These are phyloP conservation scores for Himantopus leucocephalus DNA, from an alignment of 2,113 vertebrate genomes.

Conservation along the genomic window DNA sequence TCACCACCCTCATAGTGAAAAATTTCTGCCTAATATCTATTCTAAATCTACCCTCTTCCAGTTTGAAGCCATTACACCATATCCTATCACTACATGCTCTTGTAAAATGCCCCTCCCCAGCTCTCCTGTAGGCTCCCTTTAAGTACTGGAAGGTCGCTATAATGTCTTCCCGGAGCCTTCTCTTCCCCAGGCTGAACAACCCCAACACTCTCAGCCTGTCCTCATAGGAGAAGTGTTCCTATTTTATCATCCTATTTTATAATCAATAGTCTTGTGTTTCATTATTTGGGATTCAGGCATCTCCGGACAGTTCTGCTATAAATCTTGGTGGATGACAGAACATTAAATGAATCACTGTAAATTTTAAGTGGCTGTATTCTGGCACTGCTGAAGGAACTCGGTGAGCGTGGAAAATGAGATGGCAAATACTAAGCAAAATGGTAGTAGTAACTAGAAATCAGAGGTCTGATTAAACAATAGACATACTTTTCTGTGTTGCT, in stretches of 20 bases:
- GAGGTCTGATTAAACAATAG: slow-evolving; percentile 4
- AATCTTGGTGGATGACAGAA: slow-evolving; percentile 38
- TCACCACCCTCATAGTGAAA: too few species aligned
- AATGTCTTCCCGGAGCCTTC: too few species aligned
- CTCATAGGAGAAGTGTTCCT: too few species aligned
- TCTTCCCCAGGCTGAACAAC: too few species aligned
- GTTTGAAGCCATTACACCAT: too few species aligned
- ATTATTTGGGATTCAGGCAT: slow-evolving; percentile 21
- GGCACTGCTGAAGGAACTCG: background rate
- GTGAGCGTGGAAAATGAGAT: background rate
- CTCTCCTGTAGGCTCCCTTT: too few species aligned
- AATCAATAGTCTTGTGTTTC: slow-evolving; percentile 47
- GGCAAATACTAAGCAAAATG: background rate
- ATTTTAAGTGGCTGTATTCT: slow-evolving; percentile 54
- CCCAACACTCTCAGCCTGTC: too few species aligned
- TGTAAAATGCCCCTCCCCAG: too few species aligned
- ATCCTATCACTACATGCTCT: too few species aligned
- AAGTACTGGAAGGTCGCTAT: too few species aligned
- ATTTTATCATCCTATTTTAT: background rate
- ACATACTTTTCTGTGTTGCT: background rate
- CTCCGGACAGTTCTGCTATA: slow-evolving; percentile 14
- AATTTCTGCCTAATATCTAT: too few species aligned
- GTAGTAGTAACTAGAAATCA: background rate
- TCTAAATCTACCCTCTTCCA: too few species aligned
- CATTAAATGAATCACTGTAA: slow-evolving; percentile 62